Conservation (phyloP, 2,113 vertebrate species). For the Oncorhynchus gorbuscha region DNA sequence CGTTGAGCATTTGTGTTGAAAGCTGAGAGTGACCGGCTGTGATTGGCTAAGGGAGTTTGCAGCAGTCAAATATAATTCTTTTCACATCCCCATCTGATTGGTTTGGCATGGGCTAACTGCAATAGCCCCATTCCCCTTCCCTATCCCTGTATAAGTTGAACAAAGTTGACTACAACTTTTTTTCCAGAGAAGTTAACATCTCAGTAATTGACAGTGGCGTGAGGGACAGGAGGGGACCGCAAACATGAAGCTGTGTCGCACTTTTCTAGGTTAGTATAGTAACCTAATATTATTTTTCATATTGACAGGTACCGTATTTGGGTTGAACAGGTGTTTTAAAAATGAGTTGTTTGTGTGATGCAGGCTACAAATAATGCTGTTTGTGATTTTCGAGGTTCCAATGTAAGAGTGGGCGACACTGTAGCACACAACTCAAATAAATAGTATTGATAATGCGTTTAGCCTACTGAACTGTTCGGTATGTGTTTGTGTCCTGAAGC, state of each 20-base stretch:
- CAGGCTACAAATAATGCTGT: not conserved
- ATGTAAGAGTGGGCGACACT: no score
- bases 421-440: no score
- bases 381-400: not conserved
- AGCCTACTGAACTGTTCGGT: no score
- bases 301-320: not conserved
- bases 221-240: constrained; percentile 56
- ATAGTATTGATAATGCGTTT: no score
- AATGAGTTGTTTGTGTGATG: not conserved
- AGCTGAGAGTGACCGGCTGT: constrained; percentile 44
- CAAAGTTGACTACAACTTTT: constrained; percentile 81
- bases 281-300: not conserved
- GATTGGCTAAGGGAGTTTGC: constrained; percentile 74
- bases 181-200: constrained; percentile 71
- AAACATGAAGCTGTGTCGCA: constrained; percentile 89
- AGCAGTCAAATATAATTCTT: constrained; percentile 46
- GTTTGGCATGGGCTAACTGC: constrained; percentile 45
- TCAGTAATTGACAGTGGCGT: constrained; percentile 45
- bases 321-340: not conserved
- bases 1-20: constrained; percentile 67
- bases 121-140: constrained; percentile 34
- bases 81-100: constrained; percentile 72
- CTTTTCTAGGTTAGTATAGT: constrained; percentile 87
- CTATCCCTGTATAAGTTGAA: constrained; percentile 76
- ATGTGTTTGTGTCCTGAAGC: no score